These are phyloP conservation scores for Hylaeus volcanicus DNA, from an alignment of 1,140 invertebrate species.

Conservation along the genomic window DNA sequence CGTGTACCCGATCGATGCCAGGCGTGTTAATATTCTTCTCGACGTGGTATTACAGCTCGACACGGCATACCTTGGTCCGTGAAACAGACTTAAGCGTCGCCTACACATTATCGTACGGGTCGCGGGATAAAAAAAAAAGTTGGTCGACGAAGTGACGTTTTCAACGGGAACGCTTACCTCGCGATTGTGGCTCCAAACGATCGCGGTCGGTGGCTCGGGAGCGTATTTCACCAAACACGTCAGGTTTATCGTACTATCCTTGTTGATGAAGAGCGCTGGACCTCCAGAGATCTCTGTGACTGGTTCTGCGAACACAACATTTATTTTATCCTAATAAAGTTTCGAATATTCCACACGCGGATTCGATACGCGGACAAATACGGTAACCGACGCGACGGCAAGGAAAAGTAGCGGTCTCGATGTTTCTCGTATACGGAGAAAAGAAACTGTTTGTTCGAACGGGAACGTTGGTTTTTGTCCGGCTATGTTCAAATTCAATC, in stretches of 20 bases:
- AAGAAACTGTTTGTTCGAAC: background rate
- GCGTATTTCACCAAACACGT: slow-evolving; percentile 91
- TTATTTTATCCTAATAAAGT: background rate
- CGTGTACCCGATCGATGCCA: background rate
- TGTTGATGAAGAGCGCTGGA: slow-evolving; percentile 90
- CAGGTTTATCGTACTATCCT: slow-evolving; percentile 92
- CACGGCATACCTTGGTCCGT: too few species aligned
- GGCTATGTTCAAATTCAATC: slow-evolving; percentile 27
- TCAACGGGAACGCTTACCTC: slow-evolving; percentile 80
- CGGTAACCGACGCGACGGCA: background rate
- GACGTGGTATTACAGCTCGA: too few species aligned
- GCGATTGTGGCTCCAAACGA: slow-evolving; percentile 90
- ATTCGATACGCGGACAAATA: background rate
- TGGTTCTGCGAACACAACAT: slow-evolving; percentile 85
- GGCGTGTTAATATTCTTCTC: background rate
- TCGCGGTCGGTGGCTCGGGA: slow-evolving; percentile 89
- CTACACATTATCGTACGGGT: too few species aligned
- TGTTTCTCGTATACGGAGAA: background rate
- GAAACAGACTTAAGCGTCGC: too few species aligned
- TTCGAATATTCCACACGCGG: background rate
- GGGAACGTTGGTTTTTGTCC: slow-evolving; percentile 5
- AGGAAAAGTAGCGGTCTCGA: background rate
- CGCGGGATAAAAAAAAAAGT: too few species aligned
- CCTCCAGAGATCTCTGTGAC: slow-evolving; percentile 91
- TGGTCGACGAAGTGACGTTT: too few species aligned